phyloP scores from a whole-genome alignment of 53 echinoderm and acorn worm genomes.

The Hippasteria phrygiana region DNA sequence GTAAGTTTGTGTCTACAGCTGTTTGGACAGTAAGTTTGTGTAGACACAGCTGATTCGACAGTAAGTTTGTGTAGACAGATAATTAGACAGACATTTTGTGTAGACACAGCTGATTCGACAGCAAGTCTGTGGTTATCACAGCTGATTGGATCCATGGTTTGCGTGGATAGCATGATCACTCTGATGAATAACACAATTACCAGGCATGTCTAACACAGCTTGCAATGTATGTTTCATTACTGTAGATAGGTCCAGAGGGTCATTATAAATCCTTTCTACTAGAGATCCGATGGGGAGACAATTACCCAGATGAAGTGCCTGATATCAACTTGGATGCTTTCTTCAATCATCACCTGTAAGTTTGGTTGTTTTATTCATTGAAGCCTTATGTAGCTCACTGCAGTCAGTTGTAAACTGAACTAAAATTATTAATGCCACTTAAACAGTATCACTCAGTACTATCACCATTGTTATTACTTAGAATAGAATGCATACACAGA shows the following conservation, averaged over 20 bases:
- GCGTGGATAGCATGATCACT: too few species aligned
- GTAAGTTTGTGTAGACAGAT: too few species aligned
- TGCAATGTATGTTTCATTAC: background rate
- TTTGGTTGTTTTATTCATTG: background rate
- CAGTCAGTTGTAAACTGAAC: background rate
- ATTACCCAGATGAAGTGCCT: conserved; percentile 83
- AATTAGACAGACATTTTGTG: too few species aligned
- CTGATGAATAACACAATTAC: too few species aligned
- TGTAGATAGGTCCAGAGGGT: conserved; percentile 85
- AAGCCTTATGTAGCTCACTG: background rate
- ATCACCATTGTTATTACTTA: too few species aligned
- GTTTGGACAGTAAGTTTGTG: background rate
- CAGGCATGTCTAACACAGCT: too few species aligned
- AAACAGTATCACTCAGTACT: too few species aligned
- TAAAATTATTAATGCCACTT: too few species aligned
- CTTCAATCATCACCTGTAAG: conserved; percentile 98
- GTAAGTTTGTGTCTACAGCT: background rate
- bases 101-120: background rate
- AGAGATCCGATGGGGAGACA: conserved; percentile 88
- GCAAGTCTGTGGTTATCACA: background rate
- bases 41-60: background rate
- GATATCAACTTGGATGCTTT: conserved; percentile 85
- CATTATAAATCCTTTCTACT: conserved; percentile 89
- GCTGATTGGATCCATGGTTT: too few species aligned
- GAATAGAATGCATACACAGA: too few species aligned